Percentiles rank a stretch among this genome's conserved stretches.
phyloP scores from a whole-genome alignment of 2,113 vertebrate species.

The Elephantulus edwardii region DNA sequence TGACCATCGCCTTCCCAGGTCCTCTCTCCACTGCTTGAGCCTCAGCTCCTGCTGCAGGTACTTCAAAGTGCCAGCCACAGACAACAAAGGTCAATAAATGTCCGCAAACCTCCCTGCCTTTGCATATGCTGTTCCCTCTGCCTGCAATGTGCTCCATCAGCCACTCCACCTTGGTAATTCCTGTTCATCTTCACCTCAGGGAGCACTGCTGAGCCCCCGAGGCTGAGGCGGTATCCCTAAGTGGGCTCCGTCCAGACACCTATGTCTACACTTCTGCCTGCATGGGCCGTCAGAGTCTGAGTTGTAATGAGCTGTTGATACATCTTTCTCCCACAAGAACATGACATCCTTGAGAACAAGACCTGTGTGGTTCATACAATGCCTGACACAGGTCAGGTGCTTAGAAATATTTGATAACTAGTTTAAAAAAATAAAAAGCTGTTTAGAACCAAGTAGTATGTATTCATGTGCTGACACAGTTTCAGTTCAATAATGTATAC shows the following conservation, averaged over 20 bases:
- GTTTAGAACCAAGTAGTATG: neutral
- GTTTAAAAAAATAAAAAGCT: neutral
- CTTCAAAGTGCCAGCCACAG: neutral
- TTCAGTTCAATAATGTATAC: too few species aligned
- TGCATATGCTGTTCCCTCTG: neutral
- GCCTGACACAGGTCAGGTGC: neutral
- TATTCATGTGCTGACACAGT: too few species aligned
- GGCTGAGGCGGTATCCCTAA: neutral
- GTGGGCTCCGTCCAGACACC: neutral
- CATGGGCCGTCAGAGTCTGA: neutral
- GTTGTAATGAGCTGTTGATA: neutral
- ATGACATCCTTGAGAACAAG: neutral
- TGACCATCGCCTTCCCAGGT: neutral
- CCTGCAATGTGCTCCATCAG: neutral
- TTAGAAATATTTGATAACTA: slow-evolving; percentile 15
- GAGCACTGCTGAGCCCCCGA: neutral
- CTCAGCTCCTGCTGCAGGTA: neutral
- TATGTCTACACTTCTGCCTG: too few species aligned
- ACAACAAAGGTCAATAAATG: neutral
- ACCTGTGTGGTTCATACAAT: neutral
- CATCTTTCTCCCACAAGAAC: neutral
- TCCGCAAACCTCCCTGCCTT: neutral
- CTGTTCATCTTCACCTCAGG: neutral
- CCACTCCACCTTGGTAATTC: neutral
- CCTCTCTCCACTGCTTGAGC: neutral